These are phyloP conservation scores for Urechis unicinctus DNA, from an alignment of 2,888 invertebrate species.

Conservation along the genomic window DNA sequence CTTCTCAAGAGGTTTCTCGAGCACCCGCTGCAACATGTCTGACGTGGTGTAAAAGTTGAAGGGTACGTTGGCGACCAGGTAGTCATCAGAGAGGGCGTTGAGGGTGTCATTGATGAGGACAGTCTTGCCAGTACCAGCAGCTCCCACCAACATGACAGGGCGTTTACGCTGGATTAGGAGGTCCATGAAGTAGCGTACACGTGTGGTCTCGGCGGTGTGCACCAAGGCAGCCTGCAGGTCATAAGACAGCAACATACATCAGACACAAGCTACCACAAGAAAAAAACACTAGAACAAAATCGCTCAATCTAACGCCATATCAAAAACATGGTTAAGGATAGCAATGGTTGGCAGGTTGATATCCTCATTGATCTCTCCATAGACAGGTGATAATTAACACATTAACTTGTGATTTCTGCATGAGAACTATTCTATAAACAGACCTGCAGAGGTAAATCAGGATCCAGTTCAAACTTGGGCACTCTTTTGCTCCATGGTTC, in stretches of 20 bases:
- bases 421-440: not conserved
- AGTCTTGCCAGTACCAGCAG: constrained; percentile 87
- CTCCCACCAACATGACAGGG: constrained; percentile 91
- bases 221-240: constrained; percentile 83
- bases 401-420: no score
- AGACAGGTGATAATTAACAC: no score
- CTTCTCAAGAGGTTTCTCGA: constrained; percentile 92
- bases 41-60: constrained; percentile 96
- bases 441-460: constrained; percentile 82
- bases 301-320: no score
- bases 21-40: constrained; percentile 57
- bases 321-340: no score
- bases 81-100: constrained; percentile 68
- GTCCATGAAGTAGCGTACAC: constrained; percentile 82
- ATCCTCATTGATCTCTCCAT: no score
- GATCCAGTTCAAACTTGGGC: constrained; percentile 83
- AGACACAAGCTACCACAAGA: not conserved
- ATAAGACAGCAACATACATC: constrained; percentile 6
- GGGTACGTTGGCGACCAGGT: constrained; percentile 82
- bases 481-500: constrained; percentile 83
- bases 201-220: constrained; percentile 86
- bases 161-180: constrained; percentile 78
- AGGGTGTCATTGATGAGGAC: constrained; percentile 84
- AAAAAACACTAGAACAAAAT: no score
- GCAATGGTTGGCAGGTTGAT: no score